Conservation (phyloP, 1,140 invertebrate species). For the Scaptomyza montana region DNA sequence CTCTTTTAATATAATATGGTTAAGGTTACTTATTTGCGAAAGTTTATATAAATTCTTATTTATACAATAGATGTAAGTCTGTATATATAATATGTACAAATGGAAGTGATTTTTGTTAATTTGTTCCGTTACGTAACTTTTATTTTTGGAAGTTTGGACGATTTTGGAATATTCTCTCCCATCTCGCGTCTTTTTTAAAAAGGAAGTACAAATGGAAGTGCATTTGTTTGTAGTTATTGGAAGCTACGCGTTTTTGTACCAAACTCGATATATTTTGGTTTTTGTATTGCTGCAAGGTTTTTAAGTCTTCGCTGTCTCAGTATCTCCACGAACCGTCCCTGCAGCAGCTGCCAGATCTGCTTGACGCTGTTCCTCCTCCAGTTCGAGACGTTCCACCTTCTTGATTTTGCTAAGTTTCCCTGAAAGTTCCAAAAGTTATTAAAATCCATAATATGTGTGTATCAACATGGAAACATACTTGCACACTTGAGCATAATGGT, state of each 20-base stretch:
- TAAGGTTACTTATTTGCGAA: constrained; percentile 37
- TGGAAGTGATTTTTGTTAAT: constrained; percentile 28
- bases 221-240: constrained; percentile 37
- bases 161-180: constrained; percentile 32
- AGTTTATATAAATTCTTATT: constrained; percentile 34
- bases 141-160: constrained; percentile 40
- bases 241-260: constrained; percentile 55
- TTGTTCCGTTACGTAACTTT: constrained; percentile 17
- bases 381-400: constrained; percentile 79
- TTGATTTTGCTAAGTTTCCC: constrained; percentile 81
- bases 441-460: neutral
- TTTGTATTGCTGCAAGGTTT: constrained; percentile 17
- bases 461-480: constrained; percentile 84
- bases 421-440: constrained; percentile 15
- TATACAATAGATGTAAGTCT: constrained; percentile 14
- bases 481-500: constrained; percentile 93
- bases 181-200: constrained; percentile 1
- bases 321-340: constrained; percentile 33
- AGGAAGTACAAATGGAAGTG: constrained; percentile 72
- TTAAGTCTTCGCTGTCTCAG: constrained; percentile 67
- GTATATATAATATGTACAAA: constrained; percentile 40
- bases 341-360: constrained; percentile 67
- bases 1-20: constrained; percentile 6
- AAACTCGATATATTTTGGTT: constrained; percentile 46
- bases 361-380: constrained; percentile 80